Evolutionary conservation across 2,888 invertebrate species (phyloP).

Genomic region (Epiblema foenella): DNA sequence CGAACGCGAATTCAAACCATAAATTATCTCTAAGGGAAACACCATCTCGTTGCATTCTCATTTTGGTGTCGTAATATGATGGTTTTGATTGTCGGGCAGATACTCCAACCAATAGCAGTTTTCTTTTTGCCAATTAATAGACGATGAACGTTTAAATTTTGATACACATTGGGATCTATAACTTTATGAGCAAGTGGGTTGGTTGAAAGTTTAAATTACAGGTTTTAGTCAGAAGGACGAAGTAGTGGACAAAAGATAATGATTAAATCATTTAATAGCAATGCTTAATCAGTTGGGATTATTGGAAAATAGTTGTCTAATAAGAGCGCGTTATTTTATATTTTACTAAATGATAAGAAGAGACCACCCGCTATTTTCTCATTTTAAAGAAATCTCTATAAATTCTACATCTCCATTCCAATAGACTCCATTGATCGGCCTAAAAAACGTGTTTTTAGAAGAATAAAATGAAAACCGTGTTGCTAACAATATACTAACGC

Average conservation of each 20-base stretch:
- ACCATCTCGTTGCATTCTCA: conserved; percentile 1
- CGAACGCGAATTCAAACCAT: conserved; percentile 8
- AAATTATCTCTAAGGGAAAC: conserved; percentile 14
- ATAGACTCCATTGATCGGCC: conserved; percentile 4
- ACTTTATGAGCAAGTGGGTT: too few relatives aligned
- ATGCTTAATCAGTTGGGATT: too few relatives aligned
- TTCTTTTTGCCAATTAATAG: neutral
- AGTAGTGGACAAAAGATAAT: too few relatives aligned
- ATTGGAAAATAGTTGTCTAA: too few relatives aligned
- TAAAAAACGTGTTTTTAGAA: neutral
- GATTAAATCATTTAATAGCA: too few relatives aligned
- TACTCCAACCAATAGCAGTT: neutral
- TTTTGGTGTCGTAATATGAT: conserved; percentile 5
- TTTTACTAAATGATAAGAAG: too few relatives aligned
- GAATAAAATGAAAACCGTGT: conserved; percentile 19
- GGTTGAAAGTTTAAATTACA: too few relatives aligned
- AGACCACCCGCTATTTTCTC: neutral
- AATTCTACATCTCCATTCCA: neutral
- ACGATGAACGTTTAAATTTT: neutral
- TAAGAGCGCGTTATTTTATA: too few relatives aligned
- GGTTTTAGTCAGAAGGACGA: too few relatives aligned
- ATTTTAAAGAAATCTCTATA: neutral
- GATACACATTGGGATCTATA: too few relatives aligned
- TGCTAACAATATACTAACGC: conserved; percentile 24
- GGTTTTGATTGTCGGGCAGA: conserved; percentile 5